Base-by-base conservation (phyloP, 2,797 vertebrate genomes). In the Staurois parvus region DNA sequence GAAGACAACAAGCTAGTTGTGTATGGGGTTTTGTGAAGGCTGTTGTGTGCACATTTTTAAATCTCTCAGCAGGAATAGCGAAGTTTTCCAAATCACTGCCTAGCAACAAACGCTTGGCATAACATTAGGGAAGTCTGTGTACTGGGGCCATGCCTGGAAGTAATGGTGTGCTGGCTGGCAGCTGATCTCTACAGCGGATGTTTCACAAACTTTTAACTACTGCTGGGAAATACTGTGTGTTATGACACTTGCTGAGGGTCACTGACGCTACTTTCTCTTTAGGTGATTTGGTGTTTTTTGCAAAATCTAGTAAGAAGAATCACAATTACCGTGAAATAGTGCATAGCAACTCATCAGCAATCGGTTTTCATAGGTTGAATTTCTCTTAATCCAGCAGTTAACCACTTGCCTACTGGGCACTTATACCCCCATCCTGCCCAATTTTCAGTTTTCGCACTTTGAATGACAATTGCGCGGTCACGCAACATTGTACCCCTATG, bases 41-140 rank as follows among this genome's bases (percentile, higher is more conserved):
- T 77, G 52, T 79, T 79, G 79, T 78, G 74, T 78, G 81, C 68
- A 81, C 69, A 77, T 83, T 81, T 81, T 72, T 77, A 88, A 89
- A 92, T 86, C 90, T 92, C 93, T 94, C 93, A 94, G 93, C 92
- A 92, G 93, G 94, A 92, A 94, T 68, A 89, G 90, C 89, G 88
- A 95, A 94, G 92, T 94, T 94, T 94, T 93, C 91, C 91, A 85
- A 90, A 88, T 89, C 91, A 91, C 94, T 91, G 89, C 93, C 93
- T 95, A 94, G 93, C 94, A 95, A 94, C 94, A 93, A 92, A 94
- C 87, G 88, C 91, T 45, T 89, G 93, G 92, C 91, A 93, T 94
- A 94, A 93, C 91, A 94, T 94, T 94, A 79, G 91, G 91, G 90
- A 93, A 92, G 91, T 90, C 91, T 89, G 67, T 87, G 80, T 79